Evolutionary conservation across 23 tunicate genomes (phyloP).

Genomic region (Diplosoma virens): DNA sequence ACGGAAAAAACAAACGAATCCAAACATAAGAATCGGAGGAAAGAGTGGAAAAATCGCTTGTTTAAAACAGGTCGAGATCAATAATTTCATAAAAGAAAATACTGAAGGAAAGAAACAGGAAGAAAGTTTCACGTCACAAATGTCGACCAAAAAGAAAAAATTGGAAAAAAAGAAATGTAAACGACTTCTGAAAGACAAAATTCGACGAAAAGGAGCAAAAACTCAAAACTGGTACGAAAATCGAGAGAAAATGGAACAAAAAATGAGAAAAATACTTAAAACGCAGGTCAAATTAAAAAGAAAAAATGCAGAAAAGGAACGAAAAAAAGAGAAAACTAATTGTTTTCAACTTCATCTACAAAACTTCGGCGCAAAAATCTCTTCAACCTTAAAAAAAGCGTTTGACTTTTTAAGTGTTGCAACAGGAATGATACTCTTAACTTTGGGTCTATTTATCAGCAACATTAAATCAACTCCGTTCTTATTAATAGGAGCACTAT

Average conservation of each 20-base stretch:
- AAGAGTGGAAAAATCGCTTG: no score
- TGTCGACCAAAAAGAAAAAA: constrained; percentile 1
- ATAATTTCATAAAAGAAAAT: no score
- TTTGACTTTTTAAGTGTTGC: constrained; percentile 24
- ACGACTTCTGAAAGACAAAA: constrained; percentile 7
- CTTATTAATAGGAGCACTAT: constrained; percentile 34
- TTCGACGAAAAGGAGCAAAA: neutral
- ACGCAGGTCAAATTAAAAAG: constrained; percentile 20
- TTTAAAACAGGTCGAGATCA: no score
- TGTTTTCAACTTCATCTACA: neutral
- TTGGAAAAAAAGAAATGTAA: neutral
- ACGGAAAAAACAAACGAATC: neutral
- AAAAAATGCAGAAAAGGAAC: constrained; percentile 25
- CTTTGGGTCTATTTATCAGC: constrained; percentile 50
- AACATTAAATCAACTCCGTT: constrained; percentile 24
- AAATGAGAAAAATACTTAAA: constrained; percentile 7
- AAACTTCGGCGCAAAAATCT: neutral
- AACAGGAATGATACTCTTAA: constrained; percentile 27
- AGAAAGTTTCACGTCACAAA: no score
- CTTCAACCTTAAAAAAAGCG: neutral
- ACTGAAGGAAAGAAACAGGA: no score
- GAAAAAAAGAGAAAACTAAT: constrained; percentile 28
- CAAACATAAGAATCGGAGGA: neutral
- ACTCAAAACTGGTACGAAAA: constrained; percentile 16
- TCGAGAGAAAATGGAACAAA: constrained; percentile 7